Evolutionary conservation across 2,888 invertebrate species (phyloP).

Genomic region (Eupithecia tripunctaria): DNA sequence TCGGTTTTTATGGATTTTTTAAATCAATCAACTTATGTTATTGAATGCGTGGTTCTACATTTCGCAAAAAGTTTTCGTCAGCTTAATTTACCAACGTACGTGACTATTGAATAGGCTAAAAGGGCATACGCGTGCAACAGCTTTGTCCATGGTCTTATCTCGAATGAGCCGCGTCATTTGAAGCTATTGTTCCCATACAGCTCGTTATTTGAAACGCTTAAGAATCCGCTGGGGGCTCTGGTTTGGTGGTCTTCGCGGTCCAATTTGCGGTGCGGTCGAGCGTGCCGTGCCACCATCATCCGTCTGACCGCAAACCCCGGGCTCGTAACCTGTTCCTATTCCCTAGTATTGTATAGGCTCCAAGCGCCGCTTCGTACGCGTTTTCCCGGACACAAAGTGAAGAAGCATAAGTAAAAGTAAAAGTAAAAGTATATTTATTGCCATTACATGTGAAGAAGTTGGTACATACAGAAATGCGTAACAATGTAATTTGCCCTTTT

Average conservation of each 20-base stretch:
- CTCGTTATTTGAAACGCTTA: constrained; percentile 65
- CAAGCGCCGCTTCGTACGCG: background rate
- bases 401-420: too few species aligned
- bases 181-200: constrained; percentile 64
- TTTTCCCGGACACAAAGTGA: background rate
- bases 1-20: too few species aligned
- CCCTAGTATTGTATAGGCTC: constrained; percentile 38
- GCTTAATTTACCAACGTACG: constrained; percentile 62
- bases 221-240: constrained; percentile 59
- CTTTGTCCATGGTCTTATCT: constrained; percentile 62
- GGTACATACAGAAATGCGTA: too few species aligned
- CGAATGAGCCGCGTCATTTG: constrained; percentile 65
- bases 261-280: constrained; percentile 72
- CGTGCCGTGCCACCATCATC: constrained; percentile 60
- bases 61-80: constrained; percentile 28
- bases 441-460: too few species aligned
- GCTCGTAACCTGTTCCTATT: constrained; percentile 69
- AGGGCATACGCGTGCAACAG: constrained; percentile 49
- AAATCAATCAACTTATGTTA: too few species aligned
- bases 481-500: too few species aligned
- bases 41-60: constrained; percentile 24
- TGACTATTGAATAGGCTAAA: constrained; percentile 66
- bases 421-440: too few species aligned
- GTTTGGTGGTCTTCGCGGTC: constrained; percentile 58
- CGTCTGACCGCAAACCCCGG: constrained; percentile 74